Percentiles rank a stretch among this genome's conserved stretches.
These are phyloP conservation scores for Plectropomus leopardus DNA, from an alignment of 2,113 vertebrate species.

Conservation along the genomic window DNA sequence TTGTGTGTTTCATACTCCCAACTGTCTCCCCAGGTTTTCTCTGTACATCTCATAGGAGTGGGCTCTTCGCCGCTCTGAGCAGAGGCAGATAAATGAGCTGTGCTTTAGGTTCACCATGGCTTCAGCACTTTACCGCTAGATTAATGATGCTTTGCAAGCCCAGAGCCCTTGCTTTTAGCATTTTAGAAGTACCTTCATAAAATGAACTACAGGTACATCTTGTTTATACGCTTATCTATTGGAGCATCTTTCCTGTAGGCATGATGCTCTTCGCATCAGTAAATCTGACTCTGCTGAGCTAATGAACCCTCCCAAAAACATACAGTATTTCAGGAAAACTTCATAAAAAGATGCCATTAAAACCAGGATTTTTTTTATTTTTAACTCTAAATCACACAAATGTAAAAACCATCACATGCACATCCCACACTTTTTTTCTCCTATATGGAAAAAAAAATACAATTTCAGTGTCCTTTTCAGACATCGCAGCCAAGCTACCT, in stretches of 20 bases:
- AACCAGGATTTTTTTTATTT: neutral
- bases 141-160: constrained; percentile 81
- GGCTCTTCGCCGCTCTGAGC: constrained; percentile 68
- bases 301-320: constrained; percentile 52
- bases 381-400: neutral
- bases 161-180: constrained; percentile 70
- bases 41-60: constrained; percentile 53
- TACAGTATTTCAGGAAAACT: constrained; percentile 33
- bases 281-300: constrained; percentile 40
- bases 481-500: constrained; percentile 38
- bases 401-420: constrained; percentile 11
- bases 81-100: constrained; percentile 82
- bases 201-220: constrained; percentile 73
- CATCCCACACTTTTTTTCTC: constrained; percentile 17
- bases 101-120: constrained; percentile 72
- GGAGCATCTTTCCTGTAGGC: constrained; percentile 63
- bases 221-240: constrained; percentile 65
- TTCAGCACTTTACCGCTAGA: constrained; percentile 78
- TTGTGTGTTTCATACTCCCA: constrained; percentile 21
- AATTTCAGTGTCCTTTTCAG: constrained; percentile 38
- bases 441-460: constrained; percentile 26
- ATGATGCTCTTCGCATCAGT: constrained; percentile 42
- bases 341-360: constrained; percentile 5
- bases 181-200: constrained; percentile 72
- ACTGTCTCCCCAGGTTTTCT: constrained; percentile 60